Percentiles rank a stretch among this genome's conserved stretches.
Conservation (phyloP, 2,797 vertebrate genomes). For the Oreonectes daqikongensis region DNA sequence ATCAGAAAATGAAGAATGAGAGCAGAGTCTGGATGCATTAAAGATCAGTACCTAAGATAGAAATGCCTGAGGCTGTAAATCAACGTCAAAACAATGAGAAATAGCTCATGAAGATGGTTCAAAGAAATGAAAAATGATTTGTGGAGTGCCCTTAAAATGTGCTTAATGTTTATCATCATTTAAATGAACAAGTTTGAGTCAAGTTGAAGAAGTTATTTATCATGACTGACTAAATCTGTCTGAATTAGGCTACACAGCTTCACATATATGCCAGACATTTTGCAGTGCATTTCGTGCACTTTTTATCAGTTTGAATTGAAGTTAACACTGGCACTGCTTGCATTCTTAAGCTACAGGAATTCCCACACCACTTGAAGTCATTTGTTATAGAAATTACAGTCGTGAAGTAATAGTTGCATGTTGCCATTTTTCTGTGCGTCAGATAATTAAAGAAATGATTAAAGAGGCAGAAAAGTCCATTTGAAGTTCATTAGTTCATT, state of each 20-base stretch:
- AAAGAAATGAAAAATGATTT: neutral
- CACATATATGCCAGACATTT: too few relatives aligned
- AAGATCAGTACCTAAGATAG: neutral
- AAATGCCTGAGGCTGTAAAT: neutral
- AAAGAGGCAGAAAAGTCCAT: neutral
- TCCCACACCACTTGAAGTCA: neutral
- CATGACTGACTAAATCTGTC: too few relatives aligned
- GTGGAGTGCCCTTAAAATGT: neutral
- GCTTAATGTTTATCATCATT: neutral
- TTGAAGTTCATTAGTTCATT: neutral
- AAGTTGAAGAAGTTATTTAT: neutral
- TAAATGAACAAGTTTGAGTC: neutral
- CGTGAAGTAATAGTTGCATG: neutral
- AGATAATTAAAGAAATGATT: conserved; percentile 2
- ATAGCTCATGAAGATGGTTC: neutral
- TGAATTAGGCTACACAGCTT: too few relatives aligned
- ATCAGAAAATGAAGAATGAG: neutral
- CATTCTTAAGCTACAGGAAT: neutral
- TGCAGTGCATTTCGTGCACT: too few relatives aligned
- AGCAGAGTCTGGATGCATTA: neutral
- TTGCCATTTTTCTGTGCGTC: neutral
- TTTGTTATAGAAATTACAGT: neutral
- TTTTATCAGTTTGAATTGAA: neutral
- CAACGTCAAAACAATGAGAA: conserved; percentile 2
- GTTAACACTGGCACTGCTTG: neutral